Percentiles rank a stretch among this genome's conserved stretches.
These are phyloP conservation scores for Drosophila ochracea DNA, from an alignment of 2,888 invertebrate species.

Conservation along the genomic window DNA sequence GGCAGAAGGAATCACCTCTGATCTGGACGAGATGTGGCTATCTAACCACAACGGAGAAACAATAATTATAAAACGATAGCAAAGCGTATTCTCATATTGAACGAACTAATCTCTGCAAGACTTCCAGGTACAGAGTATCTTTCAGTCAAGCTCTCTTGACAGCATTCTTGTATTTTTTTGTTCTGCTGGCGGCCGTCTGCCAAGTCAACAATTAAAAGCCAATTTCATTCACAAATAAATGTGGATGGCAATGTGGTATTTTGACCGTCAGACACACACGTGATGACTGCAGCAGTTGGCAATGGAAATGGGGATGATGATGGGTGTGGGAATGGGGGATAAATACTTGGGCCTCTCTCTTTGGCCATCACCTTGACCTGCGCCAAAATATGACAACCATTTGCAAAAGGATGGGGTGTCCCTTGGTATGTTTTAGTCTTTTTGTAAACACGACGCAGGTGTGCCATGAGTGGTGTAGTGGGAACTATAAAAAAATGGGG, in stretches of 20 bases:
- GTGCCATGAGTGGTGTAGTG: background rate
- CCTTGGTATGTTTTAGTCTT: background rate
- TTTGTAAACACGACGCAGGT: background rate
- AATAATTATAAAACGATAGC: background rate
- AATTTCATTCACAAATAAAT: slow-evolving; percentile 71
- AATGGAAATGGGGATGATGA: background rate
- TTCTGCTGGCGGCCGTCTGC: slow-evolving; percentile 47
- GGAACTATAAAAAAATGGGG: background rate
- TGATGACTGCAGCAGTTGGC: slow-evolving; percentile 26
- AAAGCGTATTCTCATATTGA: background rate
- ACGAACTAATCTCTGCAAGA: background rate
- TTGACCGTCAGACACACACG: slow-evolving; percentile 47
- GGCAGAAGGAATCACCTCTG: background rate
- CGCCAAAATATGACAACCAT: slow-evolving; percentile 29
- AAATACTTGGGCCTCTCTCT: slow-evolving; percentile 6
- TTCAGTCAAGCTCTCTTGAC: background rate
- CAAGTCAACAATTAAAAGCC: slow-evolving; percentile 69
- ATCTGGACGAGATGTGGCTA: background rate
- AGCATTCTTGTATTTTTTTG: slow-evolving; percentile 25
- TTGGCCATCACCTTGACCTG: slow-evolving; percentile 38
- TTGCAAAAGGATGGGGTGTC: background rate
- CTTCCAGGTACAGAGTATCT: background rate
- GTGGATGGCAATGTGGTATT: slow-evolving; percentile 21
- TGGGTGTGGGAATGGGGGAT: slow-evolving; percentile 10
- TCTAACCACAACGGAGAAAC: background rate